Evolutionary conservation across 2,113 vertebrate genomes (phyloP).

Genomic region (Laterallus jamaicensis): DNA sequence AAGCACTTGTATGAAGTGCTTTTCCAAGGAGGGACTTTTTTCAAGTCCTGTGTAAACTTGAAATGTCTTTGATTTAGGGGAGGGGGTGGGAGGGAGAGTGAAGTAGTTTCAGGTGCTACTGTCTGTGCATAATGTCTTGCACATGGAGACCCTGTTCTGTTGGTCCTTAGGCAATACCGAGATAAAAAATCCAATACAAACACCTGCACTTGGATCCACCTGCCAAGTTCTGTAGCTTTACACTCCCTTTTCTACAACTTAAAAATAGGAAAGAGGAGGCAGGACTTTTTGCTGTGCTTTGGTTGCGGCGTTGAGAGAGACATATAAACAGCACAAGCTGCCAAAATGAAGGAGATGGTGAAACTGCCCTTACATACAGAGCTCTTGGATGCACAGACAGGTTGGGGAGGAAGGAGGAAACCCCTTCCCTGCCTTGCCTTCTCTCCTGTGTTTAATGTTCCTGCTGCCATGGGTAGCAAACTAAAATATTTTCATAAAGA

Average conservation of each 20-base stretch:
- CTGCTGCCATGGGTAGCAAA: neutral
- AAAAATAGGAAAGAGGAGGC: neutral
- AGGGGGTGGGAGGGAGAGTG: neutral
- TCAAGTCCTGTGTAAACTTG: slow-evolving; percentile 22
- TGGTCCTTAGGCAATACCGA: neutral
- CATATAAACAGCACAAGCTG: neutral
- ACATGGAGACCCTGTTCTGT: neutral
- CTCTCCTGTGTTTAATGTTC: neutral
- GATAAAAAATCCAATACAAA: neutral
- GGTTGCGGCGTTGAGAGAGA: neutral
- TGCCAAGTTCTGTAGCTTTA: neutral
- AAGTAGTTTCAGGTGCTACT: slow-evolving; percentile 14
- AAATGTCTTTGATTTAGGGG: slow-evolving; percentile 12
- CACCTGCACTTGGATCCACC: neutral
- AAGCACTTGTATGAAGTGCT: neutral
- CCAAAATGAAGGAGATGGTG: neutral
- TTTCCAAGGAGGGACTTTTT: neutral
- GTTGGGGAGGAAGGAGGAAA: neutral
- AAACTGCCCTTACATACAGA: neutral
- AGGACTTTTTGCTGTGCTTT: neutral
- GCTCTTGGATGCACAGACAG: neutral
- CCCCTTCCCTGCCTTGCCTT: neutral
- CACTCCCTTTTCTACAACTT: neutral
- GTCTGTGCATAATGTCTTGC: neutral
- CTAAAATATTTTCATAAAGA: neutral